A percentile compares a stretch with the other conserved stretches of the same genome.
These are phyloP conservation scores for Chloroceryle inda DNA, from an alignment of 2,797 vertebrate species.

Conservation along the genomic window DNA sequence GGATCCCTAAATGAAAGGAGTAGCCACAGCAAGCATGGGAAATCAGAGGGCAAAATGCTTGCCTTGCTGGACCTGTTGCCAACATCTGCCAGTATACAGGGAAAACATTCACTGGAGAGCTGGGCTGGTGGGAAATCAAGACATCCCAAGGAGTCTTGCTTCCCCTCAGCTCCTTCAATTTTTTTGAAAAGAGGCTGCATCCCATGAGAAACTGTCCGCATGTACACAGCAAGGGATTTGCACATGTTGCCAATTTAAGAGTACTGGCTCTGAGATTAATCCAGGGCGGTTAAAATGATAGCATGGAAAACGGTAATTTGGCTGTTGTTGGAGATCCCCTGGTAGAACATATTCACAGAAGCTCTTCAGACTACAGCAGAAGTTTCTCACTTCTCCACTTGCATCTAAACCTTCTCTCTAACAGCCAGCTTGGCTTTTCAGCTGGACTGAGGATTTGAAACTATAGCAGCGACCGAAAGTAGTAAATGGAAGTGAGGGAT, in stretches of 20 bases:
- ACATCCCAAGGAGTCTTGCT: neutral
- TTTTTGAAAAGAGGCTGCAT: neutral
- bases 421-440: neutral
- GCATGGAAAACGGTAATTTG: neutral
- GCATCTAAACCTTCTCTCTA: neutral
- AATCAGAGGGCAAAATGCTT: neutral
- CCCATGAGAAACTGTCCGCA: neutral
- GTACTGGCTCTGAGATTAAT: neutral
- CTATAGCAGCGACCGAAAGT: neutral
- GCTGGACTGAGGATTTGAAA: neutral
- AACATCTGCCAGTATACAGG: neutral
- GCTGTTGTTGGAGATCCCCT: neutral
- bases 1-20: neutral
- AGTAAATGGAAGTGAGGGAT: neutral
- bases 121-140: neutral
- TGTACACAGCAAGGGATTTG: fast-evolving
- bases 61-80: neutral
- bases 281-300: neutral
- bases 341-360: neutral
- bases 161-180: neutral
- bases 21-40: neutral
- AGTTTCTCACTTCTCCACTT: neutral
- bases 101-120: fast-evolving
- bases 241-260: fast-evolving
- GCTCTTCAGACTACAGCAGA: neutral